These are phyloP conservation scores for Amblyjoppa proteus DNA, from an alignment of 2,888 invertebrate genomes.

Conservation along the genomic window DNA sequence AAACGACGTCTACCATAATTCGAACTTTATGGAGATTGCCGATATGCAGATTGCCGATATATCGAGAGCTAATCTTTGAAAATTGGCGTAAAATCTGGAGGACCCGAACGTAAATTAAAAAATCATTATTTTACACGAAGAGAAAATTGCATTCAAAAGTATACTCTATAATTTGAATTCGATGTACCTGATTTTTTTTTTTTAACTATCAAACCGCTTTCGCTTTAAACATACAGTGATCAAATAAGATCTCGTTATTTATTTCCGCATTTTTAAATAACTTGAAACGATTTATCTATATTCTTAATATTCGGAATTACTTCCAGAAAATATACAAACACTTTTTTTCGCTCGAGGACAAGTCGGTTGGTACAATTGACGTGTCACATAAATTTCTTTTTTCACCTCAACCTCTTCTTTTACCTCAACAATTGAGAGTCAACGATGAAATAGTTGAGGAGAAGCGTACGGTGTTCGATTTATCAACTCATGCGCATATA, in stretches of 20 bases:
- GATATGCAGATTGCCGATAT: not conserved
- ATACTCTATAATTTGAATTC: not conserved
- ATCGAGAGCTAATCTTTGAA: not conserved
- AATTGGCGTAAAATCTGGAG: not conserved
- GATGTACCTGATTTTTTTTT: not conserved
- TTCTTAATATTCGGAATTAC: not conserved
- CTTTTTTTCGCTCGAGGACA: not conserved
- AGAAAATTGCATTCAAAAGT: not conserved
- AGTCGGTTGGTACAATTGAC: not conserved
- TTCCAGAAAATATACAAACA: not conserved
- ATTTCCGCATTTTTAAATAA: not conserved
- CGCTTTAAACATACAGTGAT: not conserved
- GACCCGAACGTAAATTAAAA: not conserved
- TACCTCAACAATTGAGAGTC: not conserved
- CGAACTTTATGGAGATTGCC: not conserved
- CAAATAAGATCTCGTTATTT: not conserved
- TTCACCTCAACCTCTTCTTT: not conserved
- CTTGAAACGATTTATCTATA: not conserved
- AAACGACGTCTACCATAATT: not conserved
- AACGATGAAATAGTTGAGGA: not conserved
- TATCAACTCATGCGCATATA: conserved; percentile 25
- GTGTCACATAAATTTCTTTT: not conserved
- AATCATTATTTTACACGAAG: not conserved
- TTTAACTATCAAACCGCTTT: not conserved
- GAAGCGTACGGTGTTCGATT: not conserved